Conservation (phyloP, 2,888 invertebrate species). For the Meiosimyza decipiens region DNA sequence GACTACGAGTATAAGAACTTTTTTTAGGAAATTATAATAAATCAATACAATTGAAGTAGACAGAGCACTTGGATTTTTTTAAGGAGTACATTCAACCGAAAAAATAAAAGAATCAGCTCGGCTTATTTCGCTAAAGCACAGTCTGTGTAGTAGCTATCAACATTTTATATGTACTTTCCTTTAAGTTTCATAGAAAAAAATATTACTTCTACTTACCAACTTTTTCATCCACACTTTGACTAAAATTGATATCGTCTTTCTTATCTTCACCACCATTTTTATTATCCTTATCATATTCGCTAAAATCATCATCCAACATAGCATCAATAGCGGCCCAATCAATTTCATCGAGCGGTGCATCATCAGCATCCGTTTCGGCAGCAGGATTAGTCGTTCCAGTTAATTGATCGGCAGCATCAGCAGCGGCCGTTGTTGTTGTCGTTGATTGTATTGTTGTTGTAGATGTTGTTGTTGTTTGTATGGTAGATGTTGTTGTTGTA, state of each 20-base stretch:
- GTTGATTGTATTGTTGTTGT: conserved; percentile 49
- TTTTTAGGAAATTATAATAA: no score
- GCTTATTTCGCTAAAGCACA: no score
- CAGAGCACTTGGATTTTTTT: no score
- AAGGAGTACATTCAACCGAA: no score
- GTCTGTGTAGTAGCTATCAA: background rate
- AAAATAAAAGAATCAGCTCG: no score
- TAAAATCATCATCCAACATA: conserved; percentile 63
- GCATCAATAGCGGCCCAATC: conserved; percentile 65
- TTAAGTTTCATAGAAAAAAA: background rate
- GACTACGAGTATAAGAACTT: no score
- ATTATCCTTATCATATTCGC: conserved; percentile 63
- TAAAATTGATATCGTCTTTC: conserved; percentile 70
- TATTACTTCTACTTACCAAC: conserved; percentile 70
- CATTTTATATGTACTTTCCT: no score
- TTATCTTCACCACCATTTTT: conserved; percentile 59
- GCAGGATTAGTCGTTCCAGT: conserved; percentile 44
- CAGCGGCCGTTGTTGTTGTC: conserved; percentile 65
- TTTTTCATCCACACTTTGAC: conserved; percentile 88
- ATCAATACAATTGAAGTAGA: no score
- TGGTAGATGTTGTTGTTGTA: conserved; percentile 48
- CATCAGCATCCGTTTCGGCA: conserved; percentile 47
- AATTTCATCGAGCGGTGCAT: conserved; percentile 59
- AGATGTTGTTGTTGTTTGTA: conserved; percentile 51
- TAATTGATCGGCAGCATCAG: conserved; percentile 46